These are phyloP conservation scores for Silurus glanis DNA, from an alignment of 2,113 vertebrate genomes.

Conservation along the genomic window DNA sequence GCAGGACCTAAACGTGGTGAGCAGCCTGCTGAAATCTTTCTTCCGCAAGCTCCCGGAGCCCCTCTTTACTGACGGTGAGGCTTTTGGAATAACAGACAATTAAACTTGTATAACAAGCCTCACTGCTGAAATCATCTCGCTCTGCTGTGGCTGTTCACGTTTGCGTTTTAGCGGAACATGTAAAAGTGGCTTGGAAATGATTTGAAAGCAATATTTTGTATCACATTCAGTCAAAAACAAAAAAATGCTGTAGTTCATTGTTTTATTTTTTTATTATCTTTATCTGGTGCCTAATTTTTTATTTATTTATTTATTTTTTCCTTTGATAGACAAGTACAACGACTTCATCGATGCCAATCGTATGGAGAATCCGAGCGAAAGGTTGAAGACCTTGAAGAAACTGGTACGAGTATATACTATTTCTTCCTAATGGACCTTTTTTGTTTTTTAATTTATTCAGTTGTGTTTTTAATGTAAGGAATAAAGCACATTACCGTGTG, in stretches of 20 bases:
- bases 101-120: neutral
- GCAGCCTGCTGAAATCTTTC: conserved; percentile 95
- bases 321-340: conserved; percentile 85
- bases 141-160: neutral
- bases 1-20: conserved; percentile 97
- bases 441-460: neutral
- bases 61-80: conserved; percentile 93
- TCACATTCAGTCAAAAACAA: neutral
- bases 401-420: conserved; percentile 72
- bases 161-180: neutral
- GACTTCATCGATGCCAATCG: conserved; percentile 97
- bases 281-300: neutral
- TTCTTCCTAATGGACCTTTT: neutral
- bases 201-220: neutral
- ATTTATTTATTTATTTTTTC: conserved; percentile 5
- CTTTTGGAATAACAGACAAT: neutral
- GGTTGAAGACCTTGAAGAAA: conserved; percentile 90
- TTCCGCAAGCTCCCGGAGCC: conserved; percentile 96
- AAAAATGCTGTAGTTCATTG: neutral
- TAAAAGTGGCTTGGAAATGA: neutral
- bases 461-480: neutral
- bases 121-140: neutral
- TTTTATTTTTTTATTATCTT: neutral
- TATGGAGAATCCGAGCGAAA: conserved; percentile 84
- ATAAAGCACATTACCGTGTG: neutral